Evolutionary conservation across 2,888 invertebrate species (phyloP).

Genomic region (Cheilosia scutellata): DNA sequence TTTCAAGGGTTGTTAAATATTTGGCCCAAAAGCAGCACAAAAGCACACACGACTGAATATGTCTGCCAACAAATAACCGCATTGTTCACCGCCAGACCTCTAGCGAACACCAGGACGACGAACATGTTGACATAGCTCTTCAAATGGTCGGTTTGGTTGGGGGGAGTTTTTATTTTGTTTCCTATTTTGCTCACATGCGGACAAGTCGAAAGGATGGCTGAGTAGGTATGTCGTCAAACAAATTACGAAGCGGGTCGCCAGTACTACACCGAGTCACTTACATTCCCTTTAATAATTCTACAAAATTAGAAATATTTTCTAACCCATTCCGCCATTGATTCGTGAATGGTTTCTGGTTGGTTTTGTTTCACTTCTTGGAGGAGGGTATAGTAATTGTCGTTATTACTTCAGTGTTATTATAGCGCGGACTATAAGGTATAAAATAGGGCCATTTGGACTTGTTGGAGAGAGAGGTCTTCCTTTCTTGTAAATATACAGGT

Average conservation of each 20-base stretch:
- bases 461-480: too few species aligned
- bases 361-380: slow-evolving; percentile 18
- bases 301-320: slow-evolving; percentile 46
- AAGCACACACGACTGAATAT: slow-evolving; percentile 34
- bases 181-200: neutral
- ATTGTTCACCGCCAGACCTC: slow-evolving; percentile 39
- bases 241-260: slow-evolving; percentile 31
- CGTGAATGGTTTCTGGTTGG: neutral
- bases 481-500: too few species aligned
- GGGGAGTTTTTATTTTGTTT: neutral
- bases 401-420: slow-evolving; percentile 42
- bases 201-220: neutral
- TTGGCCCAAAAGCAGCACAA: slow-evolving; percentile 16
- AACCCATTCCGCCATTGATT: neutral
- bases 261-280: slow-evolving; percentile 28
- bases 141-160: slow-evolving; percentile 4
- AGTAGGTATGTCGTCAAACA: slow-evolving; percentile 40
- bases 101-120: slow-evolving; percentile 18
- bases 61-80: slow-evolving; percentile 61
- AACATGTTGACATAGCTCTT: slow-evolving; percentile 44
- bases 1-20: slow-evolving; percentile 62
- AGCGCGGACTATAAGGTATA: neutral
- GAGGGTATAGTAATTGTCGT: slow-evolving; percentile 38
- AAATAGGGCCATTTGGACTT: slow-evolving; percentile 5
- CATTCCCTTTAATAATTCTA: slow-evolving; percentile 55